Evolutionary conservation across 2,888 invertebrate genomes (phyloP), one percentile per base, ranked within the genome.

Genomic region (Athetis lepigone): DNA sequence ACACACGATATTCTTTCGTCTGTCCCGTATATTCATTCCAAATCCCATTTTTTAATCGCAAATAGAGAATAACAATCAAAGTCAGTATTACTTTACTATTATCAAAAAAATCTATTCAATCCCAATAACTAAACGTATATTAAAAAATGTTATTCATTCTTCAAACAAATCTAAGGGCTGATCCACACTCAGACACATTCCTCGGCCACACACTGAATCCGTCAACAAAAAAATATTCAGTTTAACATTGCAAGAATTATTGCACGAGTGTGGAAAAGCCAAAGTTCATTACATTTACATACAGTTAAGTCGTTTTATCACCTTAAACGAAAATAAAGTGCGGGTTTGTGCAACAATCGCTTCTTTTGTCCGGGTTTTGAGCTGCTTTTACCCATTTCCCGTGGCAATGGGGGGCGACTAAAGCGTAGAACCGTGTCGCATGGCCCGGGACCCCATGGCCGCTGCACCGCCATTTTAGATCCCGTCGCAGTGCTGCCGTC

Each of bases 351-450:
- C 94, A 94, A 76, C 93, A 93, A 42, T 88, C 88, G 76, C 86
- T 87, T 56, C 83, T 81, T 65, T 90, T 90, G 66, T 93, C 92
- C 0, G 89, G 88, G 58, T 83, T 85, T 19, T 85, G 82, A 2
- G 85, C 90, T 0, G 95, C 86, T 49, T 98, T 96, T 47, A 97
- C 92, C 98, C 98, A 98, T 88, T 98, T 98, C 39, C 98, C 98
- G 84, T 98, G 98, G 90, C 98, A 98, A 83, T 98, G 97, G 0
- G 97, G 97, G n/a, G 97, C 97, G 47, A 97, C 97, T 33, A 98
- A 95, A 36, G 98, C 98, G 80, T 97, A 97, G 97, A 97, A 98
- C 61, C 98, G 95, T 11, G 98, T 98, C 69, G 96, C 95, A 62
- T 97, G 96, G 0, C 96, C 96, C 29, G 96, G 95, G 2, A 97